A percentile compares a stretch with the other conserved stretches of the same genome.
phyloP scores from a whole-genome alignment of 2,888 invertebrate species.

The Podabrus alpinus region DNA sequence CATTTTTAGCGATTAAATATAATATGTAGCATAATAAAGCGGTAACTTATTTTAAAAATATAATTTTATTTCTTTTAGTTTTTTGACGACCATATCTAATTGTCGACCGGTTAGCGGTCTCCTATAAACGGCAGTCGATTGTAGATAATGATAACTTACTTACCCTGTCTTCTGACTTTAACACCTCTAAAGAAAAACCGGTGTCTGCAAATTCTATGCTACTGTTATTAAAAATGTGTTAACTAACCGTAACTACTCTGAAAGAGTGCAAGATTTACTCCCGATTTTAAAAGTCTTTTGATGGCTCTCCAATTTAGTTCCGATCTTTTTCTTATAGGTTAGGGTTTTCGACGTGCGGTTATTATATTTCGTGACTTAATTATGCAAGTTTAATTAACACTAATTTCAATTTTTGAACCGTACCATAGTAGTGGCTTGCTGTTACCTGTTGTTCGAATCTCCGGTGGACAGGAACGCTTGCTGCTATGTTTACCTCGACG shows the following conservation, averaged over 20 bases:
- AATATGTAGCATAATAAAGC: constrained; percentile 22
- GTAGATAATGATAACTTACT: constrained; percentile 29
- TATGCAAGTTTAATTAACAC: background rate
- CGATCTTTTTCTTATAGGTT: background rate
- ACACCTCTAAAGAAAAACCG: constrained; percentile 24
- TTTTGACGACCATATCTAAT: constrained; percentile 31
- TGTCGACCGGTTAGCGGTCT: constrained; percentile 30
- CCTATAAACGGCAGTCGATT: constrained; percentile 18
- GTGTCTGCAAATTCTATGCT: constrained; percentile 17
- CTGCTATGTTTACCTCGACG: background rate
- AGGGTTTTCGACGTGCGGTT: background rate
- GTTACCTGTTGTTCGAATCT: background rate
- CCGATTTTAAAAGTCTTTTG: background rate
- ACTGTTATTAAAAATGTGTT: constrained; percentile 6
- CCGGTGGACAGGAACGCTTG: background rate
- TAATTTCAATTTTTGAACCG: background rate
- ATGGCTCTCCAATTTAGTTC: background rate
- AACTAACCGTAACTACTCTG: constrained; percentile 15
- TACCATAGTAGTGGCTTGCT: background rate
- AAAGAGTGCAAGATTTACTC: constrained; percentile 7
- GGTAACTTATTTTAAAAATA: constrained; percentile 21
- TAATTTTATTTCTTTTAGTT: constrained; percentile 20
- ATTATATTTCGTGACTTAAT: background rate
- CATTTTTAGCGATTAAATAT: constrained; percentile 21
- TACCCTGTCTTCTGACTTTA: constrained; percentile 28